Evolutionary conservation across 2,113 vertebrate genomes (phyloP).

Genomic region (Heterotilapia buettikoferi): DNA sequence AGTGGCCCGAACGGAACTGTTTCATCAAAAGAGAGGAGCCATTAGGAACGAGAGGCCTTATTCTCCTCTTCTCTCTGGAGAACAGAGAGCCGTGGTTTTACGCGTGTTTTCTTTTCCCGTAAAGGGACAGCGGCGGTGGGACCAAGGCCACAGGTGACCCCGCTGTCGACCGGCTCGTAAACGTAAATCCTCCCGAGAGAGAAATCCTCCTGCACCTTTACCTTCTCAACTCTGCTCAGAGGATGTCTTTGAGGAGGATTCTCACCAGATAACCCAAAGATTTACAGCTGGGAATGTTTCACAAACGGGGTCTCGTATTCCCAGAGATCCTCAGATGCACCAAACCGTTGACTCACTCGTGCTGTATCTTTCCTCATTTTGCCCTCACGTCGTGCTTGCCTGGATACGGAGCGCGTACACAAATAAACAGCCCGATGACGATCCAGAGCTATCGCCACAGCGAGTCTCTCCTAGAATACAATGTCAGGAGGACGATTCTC

Average conservation of each 20-base stretch:
- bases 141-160: constrained; percentile 49
- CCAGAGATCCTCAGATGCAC: constrained; percentile 53
- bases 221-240: constrained; percentile 38
- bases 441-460: constrained; percentile 28
- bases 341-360: constrained; percentile 42
- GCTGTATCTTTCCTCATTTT: not conserved
- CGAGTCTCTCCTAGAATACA: constrained; percentile 13
- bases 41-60: constrained; percentile 62
- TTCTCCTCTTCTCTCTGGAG: constrained; percentile 38
- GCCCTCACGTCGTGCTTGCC: constrained; percentile 17
- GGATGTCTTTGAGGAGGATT: constrained; percentile 37
- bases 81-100: constrained; percentile 51
- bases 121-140: not conserved
- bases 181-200: constrained; percentile 56
- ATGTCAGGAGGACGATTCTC: constrained; percentile 31
- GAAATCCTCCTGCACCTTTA: constrained; percentile 23
- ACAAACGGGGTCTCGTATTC: constrained; percentile 41
- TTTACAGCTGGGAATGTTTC: constrained; percentile 54
- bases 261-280: constrained; percentile 42
- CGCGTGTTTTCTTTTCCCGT: constrained; percentile 34
- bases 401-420: constrained; percentile 28
- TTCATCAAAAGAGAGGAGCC: constrained; percentile 70
- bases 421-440: constrained; percentile 35
- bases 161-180: constrained; percentile 36
- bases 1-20: constrained; percentile 72